Percentiles rank a stretch among this genome's conserved stretches.
Evolutionary conservation across 2,113 vertebrate genomes (phyloP).

Genomic region (Ceratotherium simum): DNA sequence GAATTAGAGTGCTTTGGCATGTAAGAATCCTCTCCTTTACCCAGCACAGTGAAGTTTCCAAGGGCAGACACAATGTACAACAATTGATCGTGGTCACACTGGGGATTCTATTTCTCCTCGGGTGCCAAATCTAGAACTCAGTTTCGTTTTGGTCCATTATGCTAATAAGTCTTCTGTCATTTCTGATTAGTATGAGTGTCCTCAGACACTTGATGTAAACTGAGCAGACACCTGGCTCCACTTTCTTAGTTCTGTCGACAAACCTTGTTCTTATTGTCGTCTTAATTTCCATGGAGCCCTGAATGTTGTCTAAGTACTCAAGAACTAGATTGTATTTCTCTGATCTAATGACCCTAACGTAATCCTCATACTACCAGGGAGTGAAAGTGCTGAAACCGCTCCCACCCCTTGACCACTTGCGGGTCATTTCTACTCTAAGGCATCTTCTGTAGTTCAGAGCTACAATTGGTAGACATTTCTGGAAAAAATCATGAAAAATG

Average conservation of each 20-base stretch:
- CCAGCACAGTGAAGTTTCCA: not conserved
- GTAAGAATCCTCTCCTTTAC: slow-evolving; percentile 14
- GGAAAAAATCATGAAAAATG: not conserved
- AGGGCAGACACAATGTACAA: not conserved
- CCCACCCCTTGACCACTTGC: not conserved
- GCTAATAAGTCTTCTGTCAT: slow-evolving; percentile 61
- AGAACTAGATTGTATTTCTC: not conserved
- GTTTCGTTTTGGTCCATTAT: not conserved
- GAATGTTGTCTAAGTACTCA: not conserved
- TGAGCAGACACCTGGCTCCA: slow-evolving; percentile 57
- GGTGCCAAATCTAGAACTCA: not conserved
- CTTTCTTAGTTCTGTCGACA: not conserved
- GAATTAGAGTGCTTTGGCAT: not conserved
- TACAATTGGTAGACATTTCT: not conserved
- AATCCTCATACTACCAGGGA: not conserved
- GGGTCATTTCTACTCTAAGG: not conserved
- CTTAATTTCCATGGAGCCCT: slow-evolving; percentile 52
- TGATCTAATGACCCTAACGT: not conserved
- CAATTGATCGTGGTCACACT: not conserved
- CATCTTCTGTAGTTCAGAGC: not conserved
- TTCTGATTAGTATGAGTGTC: slow-evolving; percentile 58
- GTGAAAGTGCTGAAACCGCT: not conserved
- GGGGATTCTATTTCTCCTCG: not conserved
- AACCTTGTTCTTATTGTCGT: not conserved
- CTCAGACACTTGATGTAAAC: slow-evolving; percentile 59